Evolutionary conservation across 2,797 vertebrate genomes (phyloP).

Genomic region (Liparis tanakae): DNA sequence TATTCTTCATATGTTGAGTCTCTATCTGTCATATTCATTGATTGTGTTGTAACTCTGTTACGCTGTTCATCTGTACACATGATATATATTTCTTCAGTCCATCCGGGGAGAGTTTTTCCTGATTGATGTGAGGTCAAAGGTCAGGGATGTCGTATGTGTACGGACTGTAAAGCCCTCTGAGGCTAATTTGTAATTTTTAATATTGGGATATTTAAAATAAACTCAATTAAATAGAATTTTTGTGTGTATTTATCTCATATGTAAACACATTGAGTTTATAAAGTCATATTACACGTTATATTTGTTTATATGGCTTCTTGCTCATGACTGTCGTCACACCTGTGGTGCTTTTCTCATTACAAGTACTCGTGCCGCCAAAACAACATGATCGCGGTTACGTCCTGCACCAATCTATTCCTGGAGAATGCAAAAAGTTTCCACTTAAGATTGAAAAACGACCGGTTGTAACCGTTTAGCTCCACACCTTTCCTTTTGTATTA

Average conservation of each 20-base stretch:
- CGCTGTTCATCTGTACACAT: too few relatives aligned
- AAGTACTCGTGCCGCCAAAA: neutral
- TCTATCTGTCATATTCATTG: neutral
- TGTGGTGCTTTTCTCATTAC: neutral
- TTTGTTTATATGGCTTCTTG: neutral
- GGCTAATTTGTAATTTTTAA: too few relatives aligned
- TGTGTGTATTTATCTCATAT: neutral
- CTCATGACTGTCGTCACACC: constrained; percentile 4
- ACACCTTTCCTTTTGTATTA: too few relatives aligned
- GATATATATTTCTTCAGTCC: too few relatives aligned
- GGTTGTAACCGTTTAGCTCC: too few relatives aligned
- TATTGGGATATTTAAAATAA: too few relatives aligned
- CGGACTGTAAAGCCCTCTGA: too few relatives aligned
- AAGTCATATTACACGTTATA: neutral
- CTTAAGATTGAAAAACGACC: neutral
- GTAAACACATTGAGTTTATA: neutral
- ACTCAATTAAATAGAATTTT: neutral
- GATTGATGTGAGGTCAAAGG: too few relatives aligned
- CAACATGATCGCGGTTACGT: neutral
- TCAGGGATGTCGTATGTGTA: too few relatives aligned
- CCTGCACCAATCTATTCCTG: neutral
- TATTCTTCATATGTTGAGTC: neutral
- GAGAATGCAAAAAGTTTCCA: constrained; percentile 1
- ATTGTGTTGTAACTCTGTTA: too few relatives aligned
- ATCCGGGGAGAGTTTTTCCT: too few relatives aligned